A percentile compares a stretch with the other conserved stretches of the same genome.
phyloP scores from a whole-genome alignment of 2,797 vertebrate genomes.

The Sphenopsis melanotis region DNA sequence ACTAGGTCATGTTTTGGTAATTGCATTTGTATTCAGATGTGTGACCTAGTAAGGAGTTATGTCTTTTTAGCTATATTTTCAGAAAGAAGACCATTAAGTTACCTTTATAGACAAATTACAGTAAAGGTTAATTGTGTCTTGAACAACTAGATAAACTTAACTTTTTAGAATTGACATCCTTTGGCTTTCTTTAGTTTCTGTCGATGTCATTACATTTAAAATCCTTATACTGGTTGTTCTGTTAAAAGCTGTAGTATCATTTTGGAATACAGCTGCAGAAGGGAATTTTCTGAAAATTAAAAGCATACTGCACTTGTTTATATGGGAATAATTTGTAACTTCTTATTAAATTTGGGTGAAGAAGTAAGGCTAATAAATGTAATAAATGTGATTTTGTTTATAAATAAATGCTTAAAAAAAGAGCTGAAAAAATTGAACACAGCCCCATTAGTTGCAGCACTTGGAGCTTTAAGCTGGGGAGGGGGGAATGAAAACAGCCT shows the following conservation, averaged over 20 bases:
- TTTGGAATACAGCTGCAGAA: neutral
- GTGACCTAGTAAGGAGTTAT: neutral
- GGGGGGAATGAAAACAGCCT: neutral
- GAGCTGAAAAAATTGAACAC: neutral
- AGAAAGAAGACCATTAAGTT: neutral
- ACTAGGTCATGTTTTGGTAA: constrained; percentile 38
- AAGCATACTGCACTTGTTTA: neutral
- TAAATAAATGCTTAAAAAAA: constrained; percentile 20
- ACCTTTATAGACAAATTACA: neutral
- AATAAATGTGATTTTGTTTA: constrained; percentile 2
- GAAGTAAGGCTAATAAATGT: neutral
- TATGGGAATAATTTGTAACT: neutral
- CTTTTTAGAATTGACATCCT: neutral
- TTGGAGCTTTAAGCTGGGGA: neutral
- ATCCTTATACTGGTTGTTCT: neutral
- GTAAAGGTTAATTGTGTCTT: neutral
- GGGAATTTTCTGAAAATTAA: constrained; percentile 23
- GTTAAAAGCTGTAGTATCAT: neutral
- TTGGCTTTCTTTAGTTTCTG: neutral
- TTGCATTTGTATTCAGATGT: neutral
- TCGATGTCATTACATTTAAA: neutral
- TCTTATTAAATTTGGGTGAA: constrained; percentile 28
- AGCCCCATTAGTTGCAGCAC: neutral
- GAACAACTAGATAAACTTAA: neutral
- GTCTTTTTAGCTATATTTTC: neutral